Evolutionary conservation across 2,113 vertebrate species (phyloP).

Genomic region (Megaceryle maxima): DNA sequence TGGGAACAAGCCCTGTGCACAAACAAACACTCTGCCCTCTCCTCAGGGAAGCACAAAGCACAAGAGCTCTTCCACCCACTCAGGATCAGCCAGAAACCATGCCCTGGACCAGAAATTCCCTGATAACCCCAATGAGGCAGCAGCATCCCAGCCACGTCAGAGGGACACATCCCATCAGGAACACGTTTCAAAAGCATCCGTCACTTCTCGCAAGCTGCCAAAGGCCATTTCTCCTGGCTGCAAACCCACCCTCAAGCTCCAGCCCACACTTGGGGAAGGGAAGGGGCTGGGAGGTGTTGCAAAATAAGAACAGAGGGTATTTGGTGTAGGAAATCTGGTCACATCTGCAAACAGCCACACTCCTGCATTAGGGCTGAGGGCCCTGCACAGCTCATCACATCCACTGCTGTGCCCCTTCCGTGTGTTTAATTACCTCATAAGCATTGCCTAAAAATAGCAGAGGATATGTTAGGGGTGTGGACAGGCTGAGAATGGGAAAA

Average conservation of each 20-base stretch:
- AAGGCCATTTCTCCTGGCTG: background rate
- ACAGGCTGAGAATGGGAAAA: background rate
- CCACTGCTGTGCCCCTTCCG: background rate
- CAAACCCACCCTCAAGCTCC: background rate
- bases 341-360: background rate
- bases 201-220: background rate
- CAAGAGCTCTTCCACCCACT: background rate
- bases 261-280: background rate
- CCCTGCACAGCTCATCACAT: background rate
- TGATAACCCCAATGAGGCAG: background rate
- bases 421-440: background rate
- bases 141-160: background rate
- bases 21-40: background rate
- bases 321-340: background rate
- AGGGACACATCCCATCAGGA: fast-evolving
- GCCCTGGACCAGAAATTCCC: background rate
- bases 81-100: background rate
- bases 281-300: background rate
- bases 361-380: background rate
- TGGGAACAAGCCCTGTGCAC: background rate
- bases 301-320: background rate
- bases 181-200: background rate
- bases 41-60: background rate
- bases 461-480: background rate
- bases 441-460: background rate